Base-by-base conservation (phyloP, 2,113 vertebrate species). In the Halichoerus grypus region DNA sequence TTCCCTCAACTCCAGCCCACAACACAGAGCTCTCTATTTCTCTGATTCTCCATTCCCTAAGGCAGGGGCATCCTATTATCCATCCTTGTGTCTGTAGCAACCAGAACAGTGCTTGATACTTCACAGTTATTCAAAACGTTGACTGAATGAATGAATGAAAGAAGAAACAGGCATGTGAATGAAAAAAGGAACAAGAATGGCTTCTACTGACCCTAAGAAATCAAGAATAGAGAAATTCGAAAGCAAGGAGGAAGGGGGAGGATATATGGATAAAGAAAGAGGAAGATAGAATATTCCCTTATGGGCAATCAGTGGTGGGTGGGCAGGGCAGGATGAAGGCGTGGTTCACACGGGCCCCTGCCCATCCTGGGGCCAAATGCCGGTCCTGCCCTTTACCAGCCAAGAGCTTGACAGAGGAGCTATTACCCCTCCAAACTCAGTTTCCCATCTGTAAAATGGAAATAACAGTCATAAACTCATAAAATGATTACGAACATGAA, bases 261-360 rank as follows among this genome's bases (percentile, higher is more conserved):
- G 7, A 5, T 13, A 28, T 0, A 15, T 2, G 3, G 1, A 3
- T 16, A 11, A 67, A 61, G 19, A 14, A 79, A 61, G 4, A 53
- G 10, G 21, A 46, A 74, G 42, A 16, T 0, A 55, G 7, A 21
- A 15, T 1, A 24, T 3, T 31, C 46, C 39, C 19, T 57, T 2
- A 1, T 0, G 12, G 19, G 10, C 12, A 12, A 5, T 18, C 9
- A 11, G 80, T 81, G 16, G n/a, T 13, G 33, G 31, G 12, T 19
- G 1, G 53, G 31, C 36, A 69, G 5, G 36, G 5, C 22, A 81
- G 18, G 2, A 4, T 4, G 9, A 3, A 14, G 12, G 1, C 12
- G 46, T 14, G 7, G 22, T 67, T 67, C 76, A 24, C 33, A 19
- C 4, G 7, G 33, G 18, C 3, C 4, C 31, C 63, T 55, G 24